These are phyloP conservation scores for Sphaerodactylus townsendi DNA, from an alignment of 2,113 vertebrate genomes.

Conservation along the genomic window DNA sequence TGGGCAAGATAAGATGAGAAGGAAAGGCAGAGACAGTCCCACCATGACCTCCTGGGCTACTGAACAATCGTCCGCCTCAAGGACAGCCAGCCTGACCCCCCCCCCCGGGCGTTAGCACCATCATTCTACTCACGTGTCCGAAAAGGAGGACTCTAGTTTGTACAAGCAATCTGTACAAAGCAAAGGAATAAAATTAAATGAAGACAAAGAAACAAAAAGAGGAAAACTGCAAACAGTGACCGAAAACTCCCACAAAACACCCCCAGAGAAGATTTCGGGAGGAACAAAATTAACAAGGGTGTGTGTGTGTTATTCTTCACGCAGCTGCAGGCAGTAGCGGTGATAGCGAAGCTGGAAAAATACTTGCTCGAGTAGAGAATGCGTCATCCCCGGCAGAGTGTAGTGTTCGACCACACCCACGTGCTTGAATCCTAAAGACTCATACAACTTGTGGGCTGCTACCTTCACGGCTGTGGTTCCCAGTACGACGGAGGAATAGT, in stretches of 20 bases:
- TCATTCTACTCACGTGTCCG: constrained; percentile 56
- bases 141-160: constrained; percentile 42
- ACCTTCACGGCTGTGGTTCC: constrained; percentile 97
- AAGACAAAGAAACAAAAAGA: constrained; percentile 54
- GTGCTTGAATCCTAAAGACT: constrained; percentile 96
- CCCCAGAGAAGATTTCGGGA: background rate
- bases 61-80: background rate
- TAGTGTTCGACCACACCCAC: constrained; percentile 88
- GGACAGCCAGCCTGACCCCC: constrained; percentile 40
- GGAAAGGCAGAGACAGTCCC: constrained; percentile 6
- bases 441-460: constrained; percentile 97
- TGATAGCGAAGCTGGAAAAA: constrained; percentile 99
- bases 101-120: constrained; percentile 43
- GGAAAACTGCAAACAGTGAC: constrained; percentile 43
- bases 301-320: constrained; percentile 85
- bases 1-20: constrained; percentile 57
- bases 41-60: background rate
- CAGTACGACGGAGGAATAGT: constrained; percentile 92
- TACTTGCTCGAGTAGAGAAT: constrained; percentile 90
- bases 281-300: background rate
- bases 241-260: constrained; percentile 4
- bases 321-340: constrained; percentile 96
- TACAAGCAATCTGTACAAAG: constrained; percentile 52
- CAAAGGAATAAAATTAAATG: constrained; percentile 42
- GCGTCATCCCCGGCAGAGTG: constrained; percentile 91